Evolutionary conservation across 2,888 invertebrate species (phyloP).

Genomic region (Mythimna impura): DNA sequence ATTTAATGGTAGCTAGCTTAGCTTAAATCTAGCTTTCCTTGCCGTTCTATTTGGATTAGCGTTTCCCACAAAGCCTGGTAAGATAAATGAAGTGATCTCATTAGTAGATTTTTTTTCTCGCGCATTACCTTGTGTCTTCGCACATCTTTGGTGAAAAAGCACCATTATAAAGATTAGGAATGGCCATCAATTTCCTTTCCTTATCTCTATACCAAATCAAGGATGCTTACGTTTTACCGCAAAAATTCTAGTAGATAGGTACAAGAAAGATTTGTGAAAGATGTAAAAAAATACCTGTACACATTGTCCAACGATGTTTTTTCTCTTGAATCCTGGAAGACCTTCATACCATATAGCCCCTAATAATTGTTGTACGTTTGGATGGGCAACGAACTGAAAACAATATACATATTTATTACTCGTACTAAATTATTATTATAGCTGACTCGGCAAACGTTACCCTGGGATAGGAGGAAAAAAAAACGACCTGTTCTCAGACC

Average conservation of each 20-base stretch:
- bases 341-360: constrained; percentile 99
- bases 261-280: not conserved
- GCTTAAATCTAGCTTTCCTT: too few relatives aligned
- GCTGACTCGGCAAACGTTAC: not conserved
- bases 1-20: too few relatives aligned
- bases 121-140: not conserved
- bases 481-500: too few relatives aligned
- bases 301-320: constrained; percentile 96
- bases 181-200: not conserved
- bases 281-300: constrained; percentile 88
- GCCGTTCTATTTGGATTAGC: too few relatives aligned
- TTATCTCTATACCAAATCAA: not conserved
- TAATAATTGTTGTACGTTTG: constrained; percentile 98
- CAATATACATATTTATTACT: not conserved
- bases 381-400: constrained; percentile 98
- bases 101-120: not conserved
- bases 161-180: not conserved
- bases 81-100: too few relatives aligned
- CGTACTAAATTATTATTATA: not conserved
- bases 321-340: constrained; percentile 97
- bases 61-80: too few relatives aligned
- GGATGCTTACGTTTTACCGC: not conserved
- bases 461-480: too few relatives aligned
- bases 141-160: not conserved
- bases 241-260: not conserved